A percentile compares a stretch with the other conserved stretches of the same genome.
These are phyloP conservation scores for Pterocles orientalis DNA, from an alignment of 2,113 vertebrate genomes.

Conservation along the genomic window DNA sequence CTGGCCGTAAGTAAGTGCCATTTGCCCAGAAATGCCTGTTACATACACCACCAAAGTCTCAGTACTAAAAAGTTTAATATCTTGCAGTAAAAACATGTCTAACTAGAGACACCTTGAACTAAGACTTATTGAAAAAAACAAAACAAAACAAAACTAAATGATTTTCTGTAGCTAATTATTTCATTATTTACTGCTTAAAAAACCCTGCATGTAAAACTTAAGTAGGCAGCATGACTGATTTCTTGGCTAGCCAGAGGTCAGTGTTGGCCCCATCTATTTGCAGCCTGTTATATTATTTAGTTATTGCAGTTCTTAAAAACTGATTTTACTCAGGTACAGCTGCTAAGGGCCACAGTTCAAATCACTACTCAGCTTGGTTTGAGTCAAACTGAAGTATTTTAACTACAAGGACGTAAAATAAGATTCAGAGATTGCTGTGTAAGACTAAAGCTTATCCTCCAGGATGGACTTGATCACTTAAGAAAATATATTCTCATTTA, in stretches of 20 bases:
- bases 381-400: neutral
- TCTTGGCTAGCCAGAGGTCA: neutral
- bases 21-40: neutral
- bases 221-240: neutral
- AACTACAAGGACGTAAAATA: neutral
- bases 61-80: neutral
- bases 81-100: neutral
- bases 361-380: neutral
- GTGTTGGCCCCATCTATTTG: no score
- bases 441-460: neutral
- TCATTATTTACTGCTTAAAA: neutral
- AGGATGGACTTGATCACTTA: accelerated
- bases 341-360: neutral
- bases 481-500: neutral
- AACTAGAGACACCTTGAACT: neutral
- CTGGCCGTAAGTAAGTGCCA: neutral
- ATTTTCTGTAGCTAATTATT: neutral
- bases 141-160: neutral
- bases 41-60: neutral
- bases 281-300: neutral
- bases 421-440: neutral
- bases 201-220: neutral
- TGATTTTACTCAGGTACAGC: neutral
- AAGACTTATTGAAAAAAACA: neutral
- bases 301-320: neutral